Base-by-base conservation (phyloP, 2,888 invertebrate genomes). In the Calameuta filiformis region DNA sequence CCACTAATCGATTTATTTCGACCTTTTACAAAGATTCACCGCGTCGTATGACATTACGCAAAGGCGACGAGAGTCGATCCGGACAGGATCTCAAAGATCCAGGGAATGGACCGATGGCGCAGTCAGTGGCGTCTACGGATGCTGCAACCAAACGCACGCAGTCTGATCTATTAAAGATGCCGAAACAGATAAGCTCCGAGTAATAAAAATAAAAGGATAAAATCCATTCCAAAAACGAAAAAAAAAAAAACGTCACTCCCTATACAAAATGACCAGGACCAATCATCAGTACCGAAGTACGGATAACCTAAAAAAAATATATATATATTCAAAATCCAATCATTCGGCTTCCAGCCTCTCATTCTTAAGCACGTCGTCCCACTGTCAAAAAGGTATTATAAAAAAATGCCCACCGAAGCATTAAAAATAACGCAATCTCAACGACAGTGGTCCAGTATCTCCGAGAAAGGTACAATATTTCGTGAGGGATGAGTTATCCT, bases 41-140 rank as follows among this genome's bases (percentile, higher is more conserved):
- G 71, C 34, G 34, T 71, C 71, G 33, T 12, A 15, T 3, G 69
- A 69, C 69, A 15, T 69, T 69, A 31, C 35, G 35, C 31, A 30
- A 37, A 34, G 37, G 31, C 35, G 71, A 71, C 71, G 31, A 71
- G 71, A 31, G 11, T 23, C 35, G 40, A 40, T 12, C 35, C 30
- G 31, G 76, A 76, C 68, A 69, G 37, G 35, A 74, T 37, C n/a
- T 15, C 31, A 75, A 71, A n/a, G 71, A 71, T 71, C 33, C 34
- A 71, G 12, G 31, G 71, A 71, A 71, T 71, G 71, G 71, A 71
- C 31, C 31, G 31, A 71, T 71, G 11, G 71, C 15, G 33, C 31
- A 23, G 12, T 12, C 71, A 4, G 71, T 34, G 34, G 33, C 71
- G 71, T 71, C 71, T 12, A 56, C 71, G 71, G 11, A 71, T 31